A percentile compares a stretch with the other conserved stretches of the same genome.
phyloP scores from a whole-genome alignment of 2,113 vertebrate species.

The Microtus pennsylvanicus region DNA sequence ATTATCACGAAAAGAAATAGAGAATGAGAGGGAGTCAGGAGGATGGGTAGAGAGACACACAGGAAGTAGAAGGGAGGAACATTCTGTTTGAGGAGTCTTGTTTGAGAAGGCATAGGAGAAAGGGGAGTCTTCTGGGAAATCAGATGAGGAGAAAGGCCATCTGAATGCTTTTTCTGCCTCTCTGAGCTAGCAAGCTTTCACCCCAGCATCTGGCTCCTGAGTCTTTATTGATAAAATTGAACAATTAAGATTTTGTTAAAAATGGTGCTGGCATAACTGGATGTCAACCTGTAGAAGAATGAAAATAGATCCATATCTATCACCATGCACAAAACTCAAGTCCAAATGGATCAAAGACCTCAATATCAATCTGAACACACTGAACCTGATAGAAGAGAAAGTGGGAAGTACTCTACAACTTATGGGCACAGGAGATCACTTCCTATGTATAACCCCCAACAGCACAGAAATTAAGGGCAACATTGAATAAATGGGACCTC shows the following conservation, averaged over 20 bases:
- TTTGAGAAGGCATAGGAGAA: not conserved
- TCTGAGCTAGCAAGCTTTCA: not conserved
- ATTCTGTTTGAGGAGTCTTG: not conserved
- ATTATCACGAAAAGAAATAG: not conserved
- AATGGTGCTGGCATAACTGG: too few species aligned
- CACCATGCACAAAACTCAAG: too few species aligned
- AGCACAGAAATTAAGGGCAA: too few species aligned
- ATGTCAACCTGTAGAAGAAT: too few species aligned
- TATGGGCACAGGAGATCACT: too few species aligned
- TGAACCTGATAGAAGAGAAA: too few species aligned
- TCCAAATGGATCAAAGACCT: too few species aligned
- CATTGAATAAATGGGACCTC: too few species aligned
- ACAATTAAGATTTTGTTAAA: not conserved
- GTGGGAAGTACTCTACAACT: too few species aligned
- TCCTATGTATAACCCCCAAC: too few species aligned
- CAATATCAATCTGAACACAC: too few species aligned
- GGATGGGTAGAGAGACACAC: not conserved
- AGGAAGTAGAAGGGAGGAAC: not conserved
- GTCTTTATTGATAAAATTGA: not conserved
- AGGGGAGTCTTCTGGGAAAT: not conserved
- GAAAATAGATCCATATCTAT: too few species aligned
- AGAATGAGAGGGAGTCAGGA: not conserved
- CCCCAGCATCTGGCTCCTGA: not conserved
- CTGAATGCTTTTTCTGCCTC: not conserved
- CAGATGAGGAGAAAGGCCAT: not conserved